These are phyloP conservation scores for Tachina fera DNA, from an alignment of 2,888 invertebrate genomes.

Conservation along the genomic window DNA sequence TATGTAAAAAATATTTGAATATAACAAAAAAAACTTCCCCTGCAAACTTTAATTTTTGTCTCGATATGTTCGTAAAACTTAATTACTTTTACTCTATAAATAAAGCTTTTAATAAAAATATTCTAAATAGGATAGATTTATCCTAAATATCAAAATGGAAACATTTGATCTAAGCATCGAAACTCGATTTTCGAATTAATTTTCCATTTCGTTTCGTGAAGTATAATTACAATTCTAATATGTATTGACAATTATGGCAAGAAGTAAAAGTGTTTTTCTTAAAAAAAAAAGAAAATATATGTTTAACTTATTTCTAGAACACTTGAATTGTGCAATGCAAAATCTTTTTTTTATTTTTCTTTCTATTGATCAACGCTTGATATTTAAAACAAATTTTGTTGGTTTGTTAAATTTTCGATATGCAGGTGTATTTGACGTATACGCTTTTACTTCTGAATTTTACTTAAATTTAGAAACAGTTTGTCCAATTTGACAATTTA, in stretches of 20 bases:
- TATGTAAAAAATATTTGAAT: too few relatives aligned
- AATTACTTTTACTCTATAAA: too few relatives aligned
- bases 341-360: constrained; percentile 20
- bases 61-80: too few relatives aligned
- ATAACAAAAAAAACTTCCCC: too few relatives aligned
- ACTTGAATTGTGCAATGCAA: constrained; percentile 18
- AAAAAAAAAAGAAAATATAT: not conserved
- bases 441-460: constrained; percentile 19
- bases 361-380: constrained; percentile 34
- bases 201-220: not conserved
- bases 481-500: constrained; percentile 38
- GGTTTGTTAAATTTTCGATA: constrained; percentile 6
- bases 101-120: too few relatives aligned
- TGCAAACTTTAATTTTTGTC: too few relatives aligned
- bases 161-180: too few relatives aligned
- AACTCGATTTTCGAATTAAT: too few relatives aligned
- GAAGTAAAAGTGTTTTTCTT: constrained; percentile 25
- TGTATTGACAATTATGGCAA: not conserved
- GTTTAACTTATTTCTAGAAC: constrained; percentile 26
- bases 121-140: too few relatives aligned
- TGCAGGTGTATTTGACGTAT: constrained; percentile 53
- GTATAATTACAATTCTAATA: not conserved
- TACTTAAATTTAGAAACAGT: constrained; percentile 40
- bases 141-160: too few relatives aligned
- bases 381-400: constrained; percentile 45